A percentile compares a stretch with the other conserved stretches of the same genome.
Conservation (phyloP, 2,113 vertebrate species). For the Potamarius usumacintae region DNA sequence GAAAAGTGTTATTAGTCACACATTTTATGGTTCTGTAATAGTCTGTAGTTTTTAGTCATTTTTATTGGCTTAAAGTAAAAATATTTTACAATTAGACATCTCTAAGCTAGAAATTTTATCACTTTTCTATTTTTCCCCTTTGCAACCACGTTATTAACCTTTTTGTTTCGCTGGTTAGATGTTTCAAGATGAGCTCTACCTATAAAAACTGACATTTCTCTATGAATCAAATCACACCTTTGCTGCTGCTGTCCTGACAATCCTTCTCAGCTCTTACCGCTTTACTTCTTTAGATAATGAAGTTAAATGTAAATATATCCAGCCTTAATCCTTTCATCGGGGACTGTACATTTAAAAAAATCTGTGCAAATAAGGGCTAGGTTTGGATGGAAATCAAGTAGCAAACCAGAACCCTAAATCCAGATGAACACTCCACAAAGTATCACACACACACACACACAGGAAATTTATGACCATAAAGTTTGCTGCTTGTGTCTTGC, state of each 20-base stretch:
- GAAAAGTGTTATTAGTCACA: neutral
- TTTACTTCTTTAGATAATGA: neutral
- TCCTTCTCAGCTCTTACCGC: neutral
- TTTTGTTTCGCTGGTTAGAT: neutral
- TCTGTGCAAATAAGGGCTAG: slow-evolving; percentile 10
- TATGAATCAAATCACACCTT: neutral
- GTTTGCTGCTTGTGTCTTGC: slow-evolving; percentile 27
- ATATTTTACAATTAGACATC: slow-evolving; percentile 35
- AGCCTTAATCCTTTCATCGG: slow-evolving; percentile 24
- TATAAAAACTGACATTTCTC: neutral
- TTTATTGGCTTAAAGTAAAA: neutral
- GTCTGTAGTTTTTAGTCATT: neutral
- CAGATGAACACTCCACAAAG: neutral
- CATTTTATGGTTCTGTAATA: neutral
- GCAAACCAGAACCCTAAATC: slow-evolving; percentile 15
- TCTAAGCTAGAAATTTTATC: too few relatives aligned
- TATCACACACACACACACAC: neutral
- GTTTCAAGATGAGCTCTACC: neutral
- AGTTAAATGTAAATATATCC: slow-evolving; percentile 1
- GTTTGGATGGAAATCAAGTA: neutral
- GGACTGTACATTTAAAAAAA: neutral
- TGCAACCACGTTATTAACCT: neutral
- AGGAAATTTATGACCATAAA: neutral
- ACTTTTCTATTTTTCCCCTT: neutral
- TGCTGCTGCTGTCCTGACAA: slow-evolving; percentile 21